Conservation (phyloP, 2,797 vertebrate species). For the Adelosebastes latens region DNA sequence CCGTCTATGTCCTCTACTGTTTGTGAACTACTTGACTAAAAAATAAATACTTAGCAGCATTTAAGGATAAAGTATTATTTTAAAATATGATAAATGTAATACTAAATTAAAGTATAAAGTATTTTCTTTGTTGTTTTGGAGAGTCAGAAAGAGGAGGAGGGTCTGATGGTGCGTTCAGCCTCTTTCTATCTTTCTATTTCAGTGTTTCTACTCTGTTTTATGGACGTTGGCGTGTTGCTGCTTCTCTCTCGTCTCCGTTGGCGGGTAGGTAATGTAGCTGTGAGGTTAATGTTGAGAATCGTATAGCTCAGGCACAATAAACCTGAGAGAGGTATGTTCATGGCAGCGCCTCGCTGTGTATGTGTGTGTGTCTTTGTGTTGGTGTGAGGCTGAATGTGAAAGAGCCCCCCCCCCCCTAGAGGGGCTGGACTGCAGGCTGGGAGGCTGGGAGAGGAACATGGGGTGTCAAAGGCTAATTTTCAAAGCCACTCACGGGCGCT, state of each 20-base stretch:
- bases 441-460: slow-evolving; percentile 60
- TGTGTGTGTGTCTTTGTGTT: slow-evolving; percentile 58
- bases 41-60: slow-evolving; percentile 49
- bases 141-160: background rate
- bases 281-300: slow-evolving; percentile 79
- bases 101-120: background rate
- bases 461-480: slow-evolving; percentile 88
- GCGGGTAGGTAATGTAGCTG: slow-evolving; percentile 70
- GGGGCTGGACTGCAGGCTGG: slow-evolving; percentile 53
- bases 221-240: slow-evolving; percentile 46
- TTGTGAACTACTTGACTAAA: background rate
- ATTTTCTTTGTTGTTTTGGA: slow-evolving; percentile 41
- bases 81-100: too few species aligned
- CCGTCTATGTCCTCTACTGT: slow-evolving; percentile 44
- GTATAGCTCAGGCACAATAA: slow-evolving; percentile 70
- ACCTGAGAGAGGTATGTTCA: slow-evolving; percentile 70
- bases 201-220: slow-evolving; percentile 56
- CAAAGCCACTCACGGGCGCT: slow-evolving; percentile 81
- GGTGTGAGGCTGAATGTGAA: slow-evolving; percentile 49
- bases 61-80: slow-evolving; percentile 40
- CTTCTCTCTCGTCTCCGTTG: slow-evolving; percentile 43
- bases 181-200: slow-evolving; percentile 38
- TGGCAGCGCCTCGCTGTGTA: slow-evolving; percentile 37
- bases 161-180: slow-evolving; percentile 50
- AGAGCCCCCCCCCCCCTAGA: slow-evolving; percentile 35